Percentiles rank a stretch among this genome's conserved stretches.
These are phyloP conservation scores for Caenorhabditis sp. DNA, from an alignment of 2,888 invertebrate genomes.

Conservation along the genomic window DNA sequence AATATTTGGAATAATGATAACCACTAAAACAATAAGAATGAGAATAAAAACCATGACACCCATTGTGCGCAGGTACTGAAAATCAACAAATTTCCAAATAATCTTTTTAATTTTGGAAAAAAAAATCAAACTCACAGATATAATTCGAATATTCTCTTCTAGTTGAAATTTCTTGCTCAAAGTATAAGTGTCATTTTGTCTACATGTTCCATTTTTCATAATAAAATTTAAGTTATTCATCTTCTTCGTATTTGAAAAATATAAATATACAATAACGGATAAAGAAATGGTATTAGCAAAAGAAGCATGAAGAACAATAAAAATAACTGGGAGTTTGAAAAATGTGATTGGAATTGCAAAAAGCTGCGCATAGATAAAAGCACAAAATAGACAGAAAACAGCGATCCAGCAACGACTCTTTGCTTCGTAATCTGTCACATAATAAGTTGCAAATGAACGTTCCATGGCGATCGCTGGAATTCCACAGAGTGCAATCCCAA, in stretches of 20 bases:
- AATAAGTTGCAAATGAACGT: conserved; percentile 8
- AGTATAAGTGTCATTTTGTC: conserved; percentile 7
- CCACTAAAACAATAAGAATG: background rate
- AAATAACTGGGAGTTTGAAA: background rate
- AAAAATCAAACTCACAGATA: conserved; percentile 11
- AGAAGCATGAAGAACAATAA: background rate
- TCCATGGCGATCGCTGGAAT: conserved; percentile 29
- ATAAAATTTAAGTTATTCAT: background rate
- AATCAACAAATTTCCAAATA: background rate
- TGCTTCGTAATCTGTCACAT: conserved; percentile 8
- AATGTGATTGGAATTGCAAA: conserved; percentile 4
- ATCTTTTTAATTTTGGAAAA: no score
- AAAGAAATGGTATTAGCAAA: background rate
- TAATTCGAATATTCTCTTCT: conserved; percentile 35
- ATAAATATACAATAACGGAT: background rate
- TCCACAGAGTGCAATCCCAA: conserved; percentile 18
- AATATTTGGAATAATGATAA: background rate
- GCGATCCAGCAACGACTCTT: background rate
- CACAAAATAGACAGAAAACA: background rate
- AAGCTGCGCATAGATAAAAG: background rate
- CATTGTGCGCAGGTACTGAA: background rate
- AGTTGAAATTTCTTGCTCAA: conserved; percentile 36
- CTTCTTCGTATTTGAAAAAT: background rate
- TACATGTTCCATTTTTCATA: background rate
- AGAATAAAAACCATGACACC: background rate